Base-by-base conservation (phyloP, 2,113 vertebrate genomes). In the Bubalus kerabau region DNA sequence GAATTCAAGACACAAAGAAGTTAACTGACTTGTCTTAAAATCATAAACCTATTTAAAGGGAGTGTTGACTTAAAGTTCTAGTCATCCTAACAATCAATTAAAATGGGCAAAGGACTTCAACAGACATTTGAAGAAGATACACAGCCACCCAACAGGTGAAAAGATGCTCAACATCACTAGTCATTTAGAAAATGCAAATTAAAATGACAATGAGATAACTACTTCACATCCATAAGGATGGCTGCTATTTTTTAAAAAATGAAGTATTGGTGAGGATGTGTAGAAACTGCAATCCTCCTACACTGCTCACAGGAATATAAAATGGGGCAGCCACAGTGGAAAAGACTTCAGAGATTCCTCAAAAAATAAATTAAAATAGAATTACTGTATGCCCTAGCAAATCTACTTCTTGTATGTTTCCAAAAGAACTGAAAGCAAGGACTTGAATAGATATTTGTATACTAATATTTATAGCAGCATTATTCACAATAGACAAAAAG, bases 191-290 rank as follows among this genome's bases (percentile, higher is more conserved):
- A 94, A 90, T 64, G 30, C 14, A 96, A 90, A 90, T 62, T 28
- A 76, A 86, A 94, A 96, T 67, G 57, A 91, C 26, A 83, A 9
- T 71, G 57, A 80, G 36, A 56, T n/a, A 74, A 62, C 40, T 30
- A 87, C 74, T 67, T 97, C 40, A 94, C 46, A 92, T 14, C 14
- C 57, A 92, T n/a, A 90, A 86, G 83, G n/a, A 59, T 91, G 62
- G 85, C 21, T 84, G 56, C 46, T 96, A 78, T 57, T 54, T 54
- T 54, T n/a, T 24, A 5, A 23, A 23, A 15, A 89, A 80, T n/a
- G 9, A 90, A 80, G 43, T 46, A 30, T 12, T 87, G 43, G 14
- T 83, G 23, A 97, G 24, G 16, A 81, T 64, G 10, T 81, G 21
- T n/a, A 90, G 36, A 95, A 89, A 92, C 0, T 94, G 43, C 48